These are phyloP conservation scores for Mylabris phalerata DNA, from an alignment of 1,140 invertebrate genomes.

Conservation along the genomic window DNA sequence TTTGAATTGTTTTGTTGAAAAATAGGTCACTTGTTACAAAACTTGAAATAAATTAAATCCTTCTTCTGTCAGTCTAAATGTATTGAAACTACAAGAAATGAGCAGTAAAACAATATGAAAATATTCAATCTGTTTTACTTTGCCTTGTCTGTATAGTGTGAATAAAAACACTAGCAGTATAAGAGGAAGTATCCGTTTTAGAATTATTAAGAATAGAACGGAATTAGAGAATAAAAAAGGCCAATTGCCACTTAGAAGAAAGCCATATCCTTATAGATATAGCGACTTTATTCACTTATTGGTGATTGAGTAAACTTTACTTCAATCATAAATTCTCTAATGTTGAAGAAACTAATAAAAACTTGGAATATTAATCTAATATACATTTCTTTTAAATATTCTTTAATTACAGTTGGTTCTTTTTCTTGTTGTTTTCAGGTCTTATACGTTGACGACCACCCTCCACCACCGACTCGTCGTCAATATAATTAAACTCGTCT, in stretches of 20 bases:
- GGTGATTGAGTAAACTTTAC: not conserved
- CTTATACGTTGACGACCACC: constrained; percentile 3
- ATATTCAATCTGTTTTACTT: no score
- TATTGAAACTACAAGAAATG: no score
- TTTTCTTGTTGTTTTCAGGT: constrained; percentile 12
- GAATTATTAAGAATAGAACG: constrained; percentile 7
- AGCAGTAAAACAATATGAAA: no score
- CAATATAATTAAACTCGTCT: constrained; percentile 18
- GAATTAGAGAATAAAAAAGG: no score
- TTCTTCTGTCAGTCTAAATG: no score
- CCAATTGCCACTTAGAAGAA: no score
- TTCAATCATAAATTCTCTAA: not conserved
- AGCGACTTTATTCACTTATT: not conserved
- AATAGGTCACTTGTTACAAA: not conserved
- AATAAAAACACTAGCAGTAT: no score
- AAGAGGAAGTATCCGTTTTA: not conserved
- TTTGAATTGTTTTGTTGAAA: not conserved
- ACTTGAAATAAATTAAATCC: no score
- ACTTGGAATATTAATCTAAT: not conserved
- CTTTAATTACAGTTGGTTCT: not conserved
- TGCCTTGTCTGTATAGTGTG: no score
- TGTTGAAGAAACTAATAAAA: not conserved
- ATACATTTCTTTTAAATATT: not conserved
- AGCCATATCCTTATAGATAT: no score
- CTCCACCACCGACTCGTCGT: constrained; percentile 1